phyloP scores from a whole-genome alignment of 2,113 vertebrate species.

The Lepus europaeus region DNA sequence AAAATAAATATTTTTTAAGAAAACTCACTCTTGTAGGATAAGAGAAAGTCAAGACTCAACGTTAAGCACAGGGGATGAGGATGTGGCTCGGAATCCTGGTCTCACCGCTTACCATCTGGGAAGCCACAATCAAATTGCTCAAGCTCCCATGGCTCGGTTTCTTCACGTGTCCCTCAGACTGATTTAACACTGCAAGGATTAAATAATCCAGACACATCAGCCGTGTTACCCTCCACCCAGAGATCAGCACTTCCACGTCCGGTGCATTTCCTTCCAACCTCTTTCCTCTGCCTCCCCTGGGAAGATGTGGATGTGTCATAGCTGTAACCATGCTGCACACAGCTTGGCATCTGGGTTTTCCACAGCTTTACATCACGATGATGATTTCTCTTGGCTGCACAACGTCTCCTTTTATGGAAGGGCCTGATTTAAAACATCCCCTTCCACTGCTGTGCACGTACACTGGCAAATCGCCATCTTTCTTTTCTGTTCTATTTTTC shows the following conservation, averaged over 20 bases:
- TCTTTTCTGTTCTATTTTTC: constrained; percentile 2
- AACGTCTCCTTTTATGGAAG: neutral
- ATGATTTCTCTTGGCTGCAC: neutral
- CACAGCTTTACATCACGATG: neutral
- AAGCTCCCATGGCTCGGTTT: neutral
- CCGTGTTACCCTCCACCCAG: neutral
- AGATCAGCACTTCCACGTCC: neutral
- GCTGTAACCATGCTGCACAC: neutral
- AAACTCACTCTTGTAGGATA: neutral
- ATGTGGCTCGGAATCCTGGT: neutral
- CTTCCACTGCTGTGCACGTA: neutral
- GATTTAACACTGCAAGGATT: constrained; percentile 4
- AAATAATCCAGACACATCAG: neutral
- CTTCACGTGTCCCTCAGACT: neutral
- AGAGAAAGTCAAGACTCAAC: neutral
- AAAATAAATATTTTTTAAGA: no score
- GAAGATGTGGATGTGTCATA: neutral
- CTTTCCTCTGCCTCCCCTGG: neutral
- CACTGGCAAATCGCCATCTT: neutral
- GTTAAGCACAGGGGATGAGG: neutral
- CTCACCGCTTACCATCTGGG: neutral
- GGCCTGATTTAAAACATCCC: constrained; percentile 10
- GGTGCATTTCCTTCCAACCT: neutral
- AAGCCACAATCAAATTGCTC: neutral
- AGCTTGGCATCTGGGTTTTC: neutral